A percentile compares a stretch with the other conserved stretches of the same genome.
Conservation (phyloP, 2,888 invertebrate genomes). For the Geotrupes spiniger region DNA sequence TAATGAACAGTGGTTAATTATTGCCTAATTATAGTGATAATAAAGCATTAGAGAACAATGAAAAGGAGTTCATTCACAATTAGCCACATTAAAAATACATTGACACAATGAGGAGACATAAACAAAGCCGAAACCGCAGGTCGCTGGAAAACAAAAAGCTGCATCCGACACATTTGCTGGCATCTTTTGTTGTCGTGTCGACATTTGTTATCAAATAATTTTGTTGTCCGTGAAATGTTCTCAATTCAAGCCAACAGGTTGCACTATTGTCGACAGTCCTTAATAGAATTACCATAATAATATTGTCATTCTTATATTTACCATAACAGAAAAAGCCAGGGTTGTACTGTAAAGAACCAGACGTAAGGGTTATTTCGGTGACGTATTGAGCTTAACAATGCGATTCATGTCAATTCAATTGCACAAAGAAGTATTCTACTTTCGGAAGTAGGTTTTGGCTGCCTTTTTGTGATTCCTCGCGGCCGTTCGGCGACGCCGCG, state of each 20-base stretch:
- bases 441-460: slow-evolving; percentile 38
- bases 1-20: slow-evolving; percentile 10
- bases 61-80: slow-evolving; percentile 37
- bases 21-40: slow-evolving; percentile 20
- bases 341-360: slow-evolving; percentile 33
- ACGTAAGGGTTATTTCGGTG: slow-evolving; percentile 44
- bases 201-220: slow-evolving; percentile 51
- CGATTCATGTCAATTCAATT: slow-evolving; percentile 47
- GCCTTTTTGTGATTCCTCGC: slow-evolving; percentile 21
- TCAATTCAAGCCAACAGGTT: slow-evolving; percentile 50
- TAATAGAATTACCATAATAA: slow-evolving; percentile 53
- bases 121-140: slow-evolving; percentile 37
- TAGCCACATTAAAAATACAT: slow-evolving; percentile 41
- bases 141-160: slow-evolving; percentile 38
- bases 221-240: slow-evolving; percentile 50
- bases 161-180: slow-evolving; percentile 41
- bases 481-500: slow-evolving; percentile 17
- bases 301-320: slow-evolving; percentile 52
- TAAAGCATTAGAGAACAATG: slow-evolving; percentile 16
- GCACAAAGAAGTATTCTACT: slow-evolving; percentile 44
- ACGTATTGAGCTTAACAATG: slow-evolving; percentile 43
- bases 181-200: slow-evolving; percentile 43
- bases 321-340: slow-evolving; percentile 46
- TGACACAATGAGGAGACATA: slow-evolving; percentile 36
- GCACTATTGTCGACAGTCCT: slow-evolving; percentile 49